These are phyloP conservation scores for Meteorus cinctellus DNA, from an alignment of 2,888 invertebrate genomes.

Conservation along the genomic window DNA sequence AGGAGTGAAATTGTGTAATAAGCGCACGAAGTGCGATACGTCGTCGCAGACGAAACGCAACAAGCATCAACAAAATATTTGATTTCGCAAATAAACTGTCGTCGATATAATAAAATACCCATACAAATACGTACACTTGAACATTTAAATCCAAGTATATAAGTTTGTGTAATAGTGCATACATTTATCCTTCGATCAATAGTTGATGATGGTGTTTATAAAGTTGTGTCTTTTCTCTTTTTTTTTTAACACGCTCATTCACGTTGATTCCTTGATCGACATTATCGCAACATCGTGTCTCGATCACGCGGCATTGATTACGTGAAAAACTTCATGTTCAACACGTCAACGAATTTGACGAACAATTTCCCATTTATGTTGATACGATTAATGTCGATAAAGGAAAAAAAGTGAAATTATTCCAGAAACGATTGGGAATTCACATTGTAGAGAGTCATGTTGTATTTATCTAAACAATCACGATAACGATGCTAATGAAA, in stretches of 20 bases:
- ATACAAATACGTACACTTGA: neutral
- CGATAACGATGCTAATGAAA: too few species aligned
- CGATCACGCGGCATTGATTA: constrained; percentile 19
- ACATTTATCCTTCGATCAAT: neutral
- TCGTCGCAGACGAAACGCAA: constrained; percentile 29
- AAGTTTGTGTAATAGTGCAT: neutral
- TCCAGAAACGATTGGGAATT: too few species aligned
- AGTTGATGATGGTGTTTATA: constrained; percentile 21
- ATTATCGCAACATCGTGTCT: constrained; percentile 3
- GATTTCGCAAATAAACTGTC: constrained; percentile 38
- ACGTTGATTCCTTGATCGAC: constrained; percentile 12
- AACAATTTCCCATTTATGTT: constrained; percentile 15
- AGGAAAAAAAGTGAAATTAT: neutral
- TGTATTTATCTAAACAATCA: too few species aligned
- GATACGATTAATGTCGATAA: neutral
- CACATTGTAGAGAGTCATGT: too few species aligned
- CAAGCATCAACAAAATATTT: constrained; percentile 38
- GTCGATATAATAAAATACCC: neutral
- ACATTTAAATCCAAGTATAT: neutral
- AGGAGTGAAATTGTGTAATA: neutral
- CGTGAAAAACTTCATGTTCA: neutral
- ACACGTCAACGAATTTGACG: constrained; percentile 22
- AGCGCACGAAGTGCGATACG: neutral
- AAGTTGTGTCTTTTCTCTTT: constrained; percentile 6
- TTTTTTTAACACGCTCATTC: neutral